Evolutionary conservation across 1,140 invertebrate genomes (phyloP), one percentile per base, ranked within the genome.

Genomic region (Calephelis nemesis): DNA sequence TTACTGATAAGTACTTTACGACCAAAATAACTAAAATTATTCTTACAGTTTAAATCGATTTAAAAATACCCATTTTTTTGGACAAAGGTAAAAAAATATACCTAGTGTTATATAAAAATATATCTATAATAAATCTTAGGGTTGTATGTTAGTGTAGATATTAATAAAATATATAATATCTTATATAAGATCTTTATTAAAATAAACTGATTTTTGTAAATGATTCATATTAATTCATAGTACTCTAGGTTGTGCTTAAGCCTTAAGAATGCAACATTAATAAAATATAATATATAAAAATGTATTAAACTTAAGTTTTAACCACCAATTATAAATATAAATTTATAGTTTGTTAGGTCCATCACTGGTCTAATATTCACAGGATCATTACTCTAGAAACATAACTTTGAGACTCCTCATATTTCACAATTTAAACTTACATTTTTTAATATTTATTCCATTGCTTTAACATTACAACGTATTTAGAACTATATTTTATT

Each of bases 81-180:
- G 6, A 45, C 42, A 45, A 45, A 45, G 6, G 4, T 45, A 42
- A 1, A 45, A 45, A 45, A 45, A 45, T 19, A 5, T 45, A 9
- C 42, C 42, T 45, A 45, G 5, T 7, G 42, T 7, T 45, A 0
- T 7, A 4, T 45, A 1, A 10, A 54, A 54, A 54, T 5, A 19
- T 30, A 50, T 52, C 50, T 52, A 19, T 52, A 52, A 52, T 54
- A 54, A 30, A 11, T 19, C 15, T 54, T 15, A 54, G 19, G 52
- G 13, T 54, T 82, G 76, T 83, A 85, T 81, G 83, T 84, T 86
- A 88, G 84, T 85, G 83, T 88, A 87, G 83, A 83, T 85, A 82
- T 74, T 73, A 74, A 69, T 79, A 72, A 81, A 79, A 75, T 54
- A 48, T 75, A 72, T 75, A 79, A n/a, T n/a, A n/a, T n/a, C n/a